A percentile compares a stretch with the other conserved stretches of the same genome.
phyloP scores from a whole-genome alignment of 2,888 invertebrate species.

The Hylaea fasciaria region DNA sequence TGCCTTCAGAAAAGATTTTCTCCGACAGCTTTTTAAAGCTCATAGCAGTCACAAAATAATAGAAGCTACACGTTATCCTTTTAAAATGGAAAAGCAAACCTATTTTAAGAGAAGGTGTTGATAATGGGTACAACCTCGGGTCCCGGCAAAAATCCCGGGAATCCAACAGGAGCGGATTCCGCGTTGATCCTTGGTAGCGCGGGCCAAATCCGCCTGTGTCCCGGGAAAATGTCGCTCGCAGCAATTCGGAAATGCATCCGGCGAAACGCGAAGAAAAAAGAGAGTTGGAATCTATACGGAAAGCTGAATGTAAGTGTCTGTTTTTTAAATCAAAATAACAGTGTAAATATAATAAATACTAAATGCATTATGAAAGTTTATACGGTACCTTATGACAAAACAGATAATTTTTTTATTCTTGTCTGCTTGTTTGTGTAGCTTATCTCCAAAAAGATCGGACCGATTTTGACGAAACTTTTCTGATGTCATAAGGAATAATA shows the following conservation, averaged over 20 bases:
- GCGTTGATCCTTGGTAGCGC: conserved; percentile 51
- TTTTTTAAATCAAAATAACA: no score
- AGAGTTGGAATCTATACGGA: conserved; percentile 7
- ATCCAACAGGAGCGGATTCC: conserved; percentile 52
- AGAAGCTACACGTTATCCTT: conserved; percentile 35
- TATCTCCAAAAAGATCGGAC: no score
- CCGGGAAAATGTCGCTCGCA: conserved; percentile 44
- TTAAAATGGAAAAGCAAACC: conserved; percentile 46
- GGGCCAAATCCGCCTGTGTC: conserved; percentile 47
- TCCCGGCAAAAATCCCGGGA: conserved; percentile 45
- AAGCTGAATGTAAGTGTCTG: no score
- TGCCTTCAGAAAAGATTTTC: neutral
- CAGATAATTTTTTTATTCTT: no score
- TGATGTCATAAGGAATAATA: no score
- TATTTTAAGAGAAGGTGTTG: conserved; percentile 48
- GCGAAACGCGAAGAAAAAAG: conserved; percentile 8
- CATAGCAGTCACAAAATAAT: neutral
- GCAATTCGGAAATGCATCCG: conserved; percentile 41
- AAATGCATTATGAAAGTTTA: no score
- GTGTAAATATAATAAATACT: no score
- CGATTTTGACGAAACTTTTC: no score
- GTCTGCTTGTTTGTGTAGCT: no score
- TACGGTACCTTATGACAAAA: no score
- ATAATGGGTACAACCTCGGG: conserved; percentile 47
- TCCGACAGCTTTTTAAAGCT: conserved; percentile 2